Base-by-base conservation (phyloP, 1,140 invertebrate genomes). In the Lanistes nyassanus region DNA sequence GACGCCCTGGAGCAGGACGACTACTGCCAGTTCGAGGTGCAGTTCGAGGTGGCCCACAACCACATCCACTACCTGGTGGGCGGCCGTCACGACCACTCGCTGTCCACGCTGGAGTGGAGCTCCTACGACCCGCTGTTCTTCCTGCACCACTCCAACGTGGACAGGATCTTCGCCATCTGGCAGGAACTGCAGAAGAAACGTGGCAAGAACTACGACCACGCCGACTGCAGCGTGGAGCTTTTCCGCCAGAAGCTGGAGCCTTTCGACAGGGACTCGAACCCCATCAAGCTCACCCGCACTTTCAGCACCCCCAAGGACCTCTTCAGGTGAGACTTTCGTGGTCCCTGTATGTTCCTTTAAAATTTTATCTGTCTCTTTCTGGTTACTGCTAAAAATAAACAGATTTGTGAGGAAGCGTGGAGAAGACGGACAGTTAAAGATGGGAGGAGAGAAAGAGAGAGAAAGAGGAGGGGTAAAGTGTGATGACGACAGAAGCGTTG, bases 41-140 rank as follows among this genome's bases (percentile, higher is more conserved):
- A 81, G 78, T 79, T 79, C 65, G 80, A 81, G 71, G 60, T 81
- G 21, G 76, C 78, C 39, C 80, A 81, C 70, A 81, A 81, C 65
- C 47, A 74, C 47, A 79, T 81, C 66, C 80, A 81, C 71, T 79
- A 77, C 71, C 73, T 81, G 73, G 77, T 79, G 5, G 80, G 80
- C n/a, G 80, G 80, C 3, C 29, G 74, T 21, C 74, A 76, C 55
- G 36, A 67, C 51, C 77, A 70, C 36, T 79, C 77, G 31, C 77
- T 81, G 78, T 79, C 80, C 37, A 77, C 51, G 47, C 77, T 81
- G 68, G 80, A 81, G 36, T 81, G 79, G 65, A 76, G 75, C 7
- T 56, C 78, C 47, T 77, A 81, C 67, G 80, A 81, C 34, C 80
- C 80, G 58, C 75, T 81, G 65, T 79, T 79, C 75, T 79, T 76